Evolutionary conservation across 2,797 vertebrate species (phyloP).

Genomic region (Centroberyx gerrardi): DNA sequence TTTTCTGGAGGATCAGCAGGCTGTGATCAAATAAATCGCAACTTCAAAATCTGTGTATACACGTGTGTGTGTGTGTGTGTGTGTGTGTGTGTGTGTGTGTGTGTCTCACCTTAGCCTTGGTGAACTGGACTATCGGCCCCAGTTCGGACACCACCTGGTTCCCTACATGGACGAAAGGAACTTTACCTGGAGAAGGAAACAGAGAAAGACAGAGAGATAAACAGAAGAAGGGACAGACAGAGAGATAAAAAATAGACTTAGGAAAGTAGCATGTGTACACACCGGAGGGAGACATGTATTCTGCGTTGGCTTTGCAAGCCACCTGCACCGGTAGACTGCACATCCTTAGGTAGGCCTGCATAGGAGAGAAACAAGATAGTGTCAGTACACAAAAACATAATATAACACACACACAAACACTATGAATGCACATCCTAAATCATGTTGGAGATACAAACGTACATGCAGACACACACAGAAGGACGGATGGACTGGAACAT

Average conservation of each 20-base stretch:
- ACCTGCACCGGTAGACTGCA: slow-evolving; percentile 93
- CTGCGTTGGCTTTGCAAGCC: slow-evolving; percentile 92
- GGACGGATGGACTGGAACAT: background rate
- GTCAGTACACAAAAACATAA: background rate
- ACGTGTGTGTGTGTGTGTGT: background rate
- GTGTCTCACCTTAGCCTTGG: slow-evolving; percentile 94
- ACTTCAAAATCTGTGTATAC: background rate
- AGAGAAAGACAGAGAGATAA: background rate
- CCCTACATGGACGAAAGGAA: slow-evolving; percentile 97
- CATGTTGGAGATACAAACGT: no score
- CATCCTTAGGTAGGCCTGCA: slow-evolving; percentile 96
- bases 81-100: background rate
- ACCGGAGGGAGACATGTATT: slow-evolving; percentile 99
- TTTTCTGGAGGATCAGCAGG: background rate
- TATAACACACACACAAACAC: background rate
- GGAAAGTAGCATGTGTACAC: slow-evolving; percentile 59
- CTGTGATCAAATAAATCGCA: background rate
- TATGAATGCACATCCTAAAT: no score
- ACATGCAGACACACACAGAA: background rate
- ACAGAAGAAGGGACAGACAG: background rate
- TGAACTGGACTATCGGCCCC: slow-evolving; percentile 96
- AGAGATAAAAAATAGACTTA: no score
- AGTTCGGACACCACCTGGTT: slow-evolving; percentile 98
- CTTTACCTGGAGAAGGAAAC: slow-evolving; percentile 88
- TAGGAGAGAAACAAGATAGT: background rate